Percentiles rank a stretch among this genome's conserved stretches.
These are phyloP conservation scores for Fukomys damarensis DNA, from an alignment of 2,113 vertebrate species.

Conservation along the genomic window DNA sequence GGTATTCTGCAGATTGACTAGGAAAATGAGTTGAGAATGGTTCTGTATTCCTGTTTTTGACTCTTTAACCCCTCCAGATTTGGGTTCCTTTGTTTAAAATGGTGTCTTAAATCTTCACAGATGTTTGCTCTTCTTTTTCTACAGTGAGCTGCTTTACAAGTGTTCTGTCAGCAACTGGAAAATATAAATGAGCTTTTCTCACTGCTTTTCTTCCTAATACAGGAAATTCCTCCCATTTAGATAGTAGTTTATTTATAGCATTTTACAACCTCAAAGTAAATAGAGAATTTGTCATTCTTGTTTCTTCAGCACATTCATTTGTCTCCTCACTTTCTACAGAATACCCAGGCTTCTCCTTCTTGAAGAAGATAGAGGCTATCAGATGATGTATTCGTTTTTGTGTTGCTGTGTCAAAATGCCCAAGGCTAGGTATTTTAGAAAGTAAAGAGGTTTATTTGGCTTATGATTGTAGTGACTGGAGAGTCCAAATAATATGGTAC, in stretches of 20 bases:
- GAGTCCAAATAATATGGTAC: not conserved
- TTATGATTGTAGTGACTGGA: not conserved
- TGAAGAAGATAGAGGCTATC: not conserved
- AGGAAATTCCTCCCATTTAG: not conserved
- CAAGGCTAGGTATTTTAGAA: not conserved
- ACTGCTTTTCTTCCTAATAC: not conserved
- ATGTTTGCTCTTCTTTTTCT: not conserved
- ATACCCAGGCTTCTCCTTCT: not conserved
- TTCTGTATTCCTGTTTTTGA: not conserved
- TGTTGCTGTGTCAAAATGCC: not conserved
- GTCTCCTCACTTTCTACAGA: not conserved
- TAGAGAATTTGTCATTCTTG: not conserved
- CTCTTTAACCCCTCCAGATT: not conserved
- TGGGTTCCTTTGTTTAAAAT: constrained; percentile 13
- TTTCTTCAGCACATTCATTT: not conserved
- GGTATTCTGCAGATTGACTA: constrained; percentile 1
- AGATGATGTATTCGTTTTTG: not conserved
- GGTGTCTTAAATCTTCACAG: not conserved
- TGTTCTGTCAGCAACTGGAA: not conserved
- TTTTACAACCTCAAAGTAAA: not conserved
- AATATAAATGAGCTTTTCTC: constrained; percentile 11
- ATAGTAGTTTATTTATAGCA: not conserved
- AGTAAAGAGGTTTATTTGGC: not conserved
- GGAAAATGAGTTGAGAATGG: not conserved
- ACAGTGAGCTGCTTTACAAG: not conserved